phyloP scores from a whole-genome alignment of 1,140 invertebrate genomes.

The Oreohelix idahoensis region DNA sequence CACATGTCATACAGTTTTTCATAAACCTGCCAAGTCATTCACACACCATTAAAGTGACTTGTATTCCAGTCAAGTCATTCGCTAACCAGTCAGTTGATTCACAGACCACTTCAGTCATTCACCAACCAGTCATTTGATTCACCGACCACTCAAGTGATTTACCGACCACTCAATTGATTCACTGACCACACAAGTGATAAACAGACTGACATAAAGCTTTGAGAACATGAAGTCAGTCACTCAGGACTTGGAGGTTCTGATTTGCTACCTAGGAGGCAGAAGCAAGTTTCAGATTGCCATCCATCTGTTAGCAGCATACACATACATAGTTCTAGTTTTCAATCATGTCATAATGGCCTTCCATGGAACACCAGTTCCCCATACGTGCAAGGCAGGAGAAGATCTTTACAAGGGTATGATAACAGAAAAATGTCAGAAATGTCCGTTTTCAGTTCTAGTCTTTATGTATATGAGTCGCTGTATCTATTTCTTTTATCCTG shows the following conservation, averaged over 20 bases:
- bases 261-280: slow-evolving; percentile 21
- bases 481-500: no score
- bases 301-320: slow-evolving; percentile 29
- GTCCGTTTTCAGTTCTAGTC: no score
- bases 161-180: no score
- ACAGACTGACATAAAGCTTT: background rate
- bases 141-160: no score
- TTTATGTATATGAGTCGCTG: no score
- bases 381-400: slow-evolving; percentile 13
- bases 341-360: slow-evolving; percentile 52
- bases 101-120: no score
- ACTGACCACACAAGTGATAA: no score
- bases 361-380: slow-evolving; percentile 23
- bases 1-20: no score
- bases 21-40: no score
- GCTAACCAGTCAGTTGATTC: background rate
- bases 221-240: background rate
- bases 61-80: background rate
- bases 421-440: no score
- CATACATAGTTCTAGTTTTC: slow-evolving; percentile 43
- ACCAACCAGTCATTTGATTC: no score
- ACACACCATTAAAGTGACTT: no score
- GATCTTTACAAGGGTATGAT: background rate
- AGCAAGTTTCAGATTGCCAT: slow-evolving; percentile 40
- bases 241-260: slow-evolving; percentile 33